Percentiles rank a stretch among this genome's conserved stretches.
phyloP scores from a whole-genome alignment of 1,140 invertebrate species.

The Solenopsis invicta region DNA sequence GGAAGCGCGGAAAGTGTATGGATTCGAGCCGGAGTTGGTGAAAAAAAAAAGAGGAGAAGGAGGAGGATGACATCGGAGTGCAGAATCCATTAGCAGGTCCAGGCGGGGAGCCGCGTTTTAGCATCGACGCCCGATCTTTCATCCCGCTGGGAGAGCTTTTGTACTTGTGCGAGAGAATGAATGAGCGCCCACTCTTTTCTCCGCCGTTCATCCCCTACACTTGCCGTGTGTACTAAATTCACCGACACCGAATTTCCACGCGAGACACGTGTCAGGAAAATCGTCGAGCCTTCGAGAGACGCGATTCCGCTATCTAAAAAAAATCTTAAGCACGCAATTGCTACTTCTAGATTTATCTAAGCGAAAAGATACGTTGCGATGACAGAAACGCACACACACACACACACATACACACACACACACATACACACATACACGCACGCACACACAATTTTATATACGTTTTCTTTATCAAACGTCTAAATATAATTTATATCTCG shows the following conservation, averaged over 20 bases:
- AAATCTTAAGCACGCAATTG: not conserved
- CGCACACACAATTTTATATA: not conserved
- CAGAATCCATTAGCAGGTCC: constrained; percentile 77
- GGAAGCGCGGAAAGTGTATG: constrained; percentile 58
- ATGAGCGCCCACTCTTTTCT: constrained; percentile 42
- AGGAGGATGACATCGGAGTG: constrained; percentile 75
- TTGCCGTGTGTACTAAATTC: constrained; percentile 40
- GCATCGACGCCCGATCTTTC: constrained; percentile 78
- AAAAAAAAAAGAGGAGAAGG: constrained; percentile 55
- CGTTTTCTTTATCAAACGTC: too few relatives aligned
- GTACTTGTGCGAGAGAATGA: constrained; percentile 67
- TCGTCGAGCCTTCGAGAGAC: not conserved
- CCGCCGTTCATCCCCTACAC: not conserved
- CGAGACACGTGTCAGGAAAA: constrained; percentile 34
- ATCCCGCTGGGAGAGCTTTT: constrained; percentile 71
- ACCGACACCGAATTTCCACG: constrained; percentile 52
- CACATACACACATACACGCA: too few relatives aligned
- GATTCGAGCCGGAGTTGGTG: constrained; percentile 47
- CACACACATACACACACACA: too few relatives aligned
- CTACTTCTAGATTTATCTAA: not conserved
- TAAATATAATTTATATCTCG: not conserved
- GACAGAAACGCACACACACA: not conserved
- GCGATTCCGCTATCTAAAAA: not conserved
- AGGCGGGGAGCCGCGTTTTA: constrained; percentile 65
- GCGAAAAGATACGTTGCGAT: not conserved